Evolutionary conservation across 1,140 invertebrate genomes (phyloP).

Genomic region (Caenorhabditis briggsae): DNA sequence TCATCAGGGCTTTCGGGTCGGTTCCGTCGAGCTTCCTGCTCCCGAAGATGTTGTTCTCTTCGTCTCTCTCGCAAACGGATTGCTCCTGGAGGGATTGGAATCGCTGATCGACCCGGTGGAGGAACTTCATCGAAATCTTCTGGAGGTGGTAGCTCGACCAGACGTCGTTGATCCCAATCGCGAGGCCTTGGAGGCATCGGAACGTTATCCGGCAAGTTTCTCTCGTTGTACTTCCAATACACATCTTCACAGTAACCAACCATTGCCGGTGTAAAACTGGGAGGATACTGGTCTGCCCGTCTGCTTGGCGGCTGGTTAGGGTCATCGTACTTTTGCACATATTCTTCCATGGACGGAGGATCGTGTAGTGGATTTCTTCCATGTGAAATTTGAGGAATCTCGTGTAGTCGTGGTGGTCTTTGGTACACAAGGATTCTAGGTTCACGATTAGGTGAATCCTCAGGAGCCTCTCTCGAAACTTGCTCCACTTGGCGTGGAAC

Average conservation of each 20-base stretch:
- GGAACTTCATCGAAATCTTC: conserved; percentile 4
- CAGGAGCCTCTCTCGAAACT: not conserved
- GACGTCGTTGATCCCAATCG: not conserved
- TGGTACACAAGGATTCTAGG: no score
- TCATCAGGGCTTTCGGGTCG: no score
- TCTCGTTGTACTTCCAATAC: not conserved
- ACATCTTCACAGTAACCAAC: not conserved
- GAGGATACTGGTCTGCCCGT: not conserved
- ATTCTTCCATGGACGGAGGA: not conserved
- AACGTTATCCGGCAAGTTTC: not conserved
- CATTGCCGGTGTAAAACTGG: not conserved
- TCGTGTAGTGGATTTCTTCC: not conserved
- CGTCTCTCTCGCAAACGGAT: not conserved
- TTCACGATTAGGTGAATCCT: no score
- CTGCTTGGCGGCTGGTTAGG: not conserved
- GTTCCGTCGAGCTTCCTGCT: no score
- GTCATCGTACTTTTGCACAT: not conserved
- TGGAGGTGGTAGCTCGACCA: not conserved
- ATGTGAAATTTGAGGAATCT: not conserved
- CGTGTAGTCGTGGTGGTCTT: no score
- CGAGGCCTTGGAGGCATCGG: not conserved
- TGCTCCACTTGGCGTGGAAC: not conserved
- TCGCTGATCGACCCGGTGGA: not conserved
- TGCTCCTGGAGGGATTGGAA: not conserved
- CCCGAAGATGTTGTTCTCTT: not conserved